A percentile compares a stretch with the other conserved stretches of the same genome.
Evolutionary conservation across 64 coral and sea anemone species (phyloP).

Genomic region (Montipora efflorescens): DNA sequence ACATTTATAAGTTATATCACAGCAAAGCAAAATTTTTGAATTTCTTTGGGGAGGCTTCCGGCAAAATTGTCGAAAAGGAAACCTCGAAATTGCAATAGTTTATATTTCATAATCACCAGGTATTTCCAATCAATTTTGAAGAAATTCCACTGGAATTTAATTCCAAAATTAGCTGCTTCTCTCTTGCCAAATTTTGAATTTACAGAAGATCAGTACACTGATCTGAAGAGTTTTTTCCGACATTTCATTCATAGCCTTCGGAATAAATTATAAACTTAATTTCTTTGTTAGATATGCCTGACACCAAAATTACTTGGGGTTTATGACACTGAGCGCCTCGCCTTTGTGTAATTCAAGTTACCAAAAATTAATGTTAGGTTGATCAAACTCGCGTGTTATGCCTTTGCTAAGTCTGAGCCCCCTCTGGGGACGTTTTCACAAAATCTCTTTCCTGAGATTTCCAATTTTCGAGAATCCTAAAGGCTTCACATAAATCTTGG

Average conservation of each 20-base stretch:
- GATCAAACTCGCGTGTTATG: neutral
- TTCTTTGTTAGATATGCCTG: constrained; percentile 42
- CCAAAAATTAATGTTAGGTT: neutral
- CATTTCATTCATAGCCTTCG: neutral
- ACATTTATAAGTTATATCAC: neutral
- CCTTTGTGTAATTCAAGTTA: neutral
- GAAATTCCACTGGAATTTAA: neutral
- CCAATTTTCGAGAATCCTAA: too few species aligned
- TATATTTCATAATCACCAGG: too few species aligned
- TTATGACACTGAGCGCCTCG: neutral
- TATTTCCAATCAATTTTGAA: neutral
- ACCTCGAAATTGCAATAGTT: too few species aligned
- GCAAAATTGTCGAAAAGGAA: neutral
- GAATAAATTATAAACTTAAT: constrained; percentile 53
- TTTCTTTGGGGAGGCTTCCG: neutral
- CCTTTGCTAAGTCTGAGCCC: neutral
- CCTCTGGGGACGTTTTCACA: neutral
- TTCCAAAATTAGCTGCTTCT: neutral
- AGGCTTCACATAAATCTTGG: neutral
- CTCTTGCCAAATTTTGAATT: neutral
- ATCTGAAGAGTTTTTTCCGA: neutral
- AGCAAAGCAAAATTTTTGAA: neutral
- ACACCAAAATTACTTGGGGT: neutral
- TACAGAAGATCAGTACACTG: neutral
- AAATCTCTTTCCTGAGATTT: too few species aligned